Base-by-base conservation (phyloP, 2,888 invertebrate species). In the Rhaphigaster nebulosa region DNA sequence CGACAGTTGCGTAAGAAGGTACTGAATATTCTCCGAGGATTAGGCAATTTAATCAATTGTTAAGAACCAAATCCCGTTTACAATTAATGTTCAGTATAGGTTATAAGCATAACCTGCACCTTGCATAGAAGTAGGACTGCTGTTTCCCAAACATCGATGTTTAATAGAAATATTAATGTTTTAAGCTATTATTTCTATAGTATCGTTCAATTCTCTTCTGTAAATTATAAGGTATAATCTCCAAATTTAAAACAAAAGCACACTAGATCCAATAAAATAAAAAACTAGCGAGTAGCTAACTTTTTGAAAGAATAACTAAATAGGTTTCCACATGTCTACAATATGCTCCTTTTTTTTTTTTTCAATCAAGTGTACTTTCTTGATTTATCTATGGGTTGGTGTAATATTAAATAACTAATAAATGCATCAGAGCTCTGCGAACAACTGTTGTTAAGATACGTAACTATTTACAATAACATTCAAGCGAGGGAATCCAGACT, bases 21-120 rank as follows among this genome's bases (percentile, higher is more conserved):
- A 76, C 10, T 76, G 8, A 38, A 23, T 38, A 38, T 76, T 5
- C 23, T 20, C 10, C 1, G 38, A 23, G 10, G 70, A 20, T 10
- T 20, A 38, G 20, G 6, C 6, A 23, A 76, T 34, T 38, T 20
- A 8, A 76, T 6, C 20, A 76, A 76, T 38, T 38, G 38, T 38
- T 29, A 38, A 8, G 38, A 76, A 76, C 38, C 70, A 38, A 76
- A 76, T 76, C 70, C 70, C 70, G 70, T 76, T 76, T 76, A 76
- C 70, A 76, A 76, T 29, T 76, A 38, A 34, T 76, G 23, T 76
- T 34, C 38, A 76, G 23, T 34, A 38, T 34, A 76, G 70, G 70
- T 76, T 76, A 76, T 76, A 65, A 15, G 65, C 15, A 65, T 65
- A 76, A 76, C 70, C 70, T 76, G 70, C 34, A 76, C 70, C 8